These are phyloP conservation scores for Trematomus bernacchii DNA, from an alignment of 2,797 vertebrate genomes.

Conservation along the genomic window DNA sequence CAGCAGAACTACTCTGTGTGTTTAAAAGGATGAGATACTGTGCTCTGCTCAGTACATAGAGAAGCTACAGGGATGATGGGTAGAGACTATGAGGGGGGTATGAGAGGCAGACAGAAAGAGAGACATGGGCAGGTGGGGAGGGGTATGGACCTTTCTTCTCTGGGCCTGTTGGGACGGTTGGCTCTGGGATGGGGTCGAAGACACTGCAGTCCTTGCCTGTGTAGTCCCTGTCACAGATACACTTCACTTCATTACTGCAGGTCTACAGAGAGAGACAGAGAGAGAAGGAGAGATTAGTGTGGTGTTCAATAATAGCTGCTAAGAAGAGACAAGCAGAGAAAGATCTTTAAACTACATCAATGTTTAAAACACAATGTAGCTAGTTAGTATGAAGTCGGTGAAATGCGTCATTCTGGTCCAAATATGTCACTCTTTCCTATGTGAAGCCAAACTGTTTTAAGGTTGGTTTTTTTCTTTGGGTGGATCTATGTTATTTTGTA, in stretches of 20 bases:
- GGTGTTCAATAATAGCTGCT: not conserved
- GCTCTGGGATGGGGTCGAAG: slow-evolving; percentile 91
- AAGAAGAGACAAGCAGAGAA: not conserved
- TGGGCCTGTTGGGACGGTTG: slow-evolving; percentile 84
- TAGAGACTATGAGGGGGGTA: slow-evolving; percentile 59
- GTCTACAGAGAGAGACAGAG: slow-evolving; percentile 76
- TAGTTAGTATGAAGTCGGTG: not conserved
- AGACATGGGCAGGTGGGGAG: slow-evolving; percentile 22
- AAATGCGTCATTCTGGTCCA: too few relatives aligned
- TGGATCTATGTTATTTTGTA: too few relatives aligned
- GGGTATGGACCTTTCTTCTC: slow-evolving; percentile 90
- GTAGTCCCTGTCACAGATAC: slow-evolving; percentile 94
- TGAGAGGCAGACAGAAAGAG: slow-evolving; percentile 59
- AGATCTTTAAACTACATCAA: not conserved
- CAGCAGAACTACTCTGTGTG: slow-evolving; percentile 24
- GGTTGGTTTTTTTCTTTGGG: too few relatives aligned
- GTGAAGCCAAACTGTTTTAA: too few relatives aligned
- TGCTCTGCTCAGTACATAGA: slow-evolving; percentile 18
- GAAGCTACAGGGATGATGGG: slow-evolving; percentile 62
- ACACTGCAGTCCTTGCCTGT: slow-evolving; percentile 97
- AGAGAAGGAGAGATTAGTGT: not conserved
- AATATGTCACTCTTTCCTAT: too few relatives aligned
- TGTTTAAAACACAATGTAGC: not conserved
- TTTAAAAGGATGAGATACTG: not conserved
- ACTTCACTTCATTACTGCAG: slow-evolving; percentile 96